These are phyloP conservation scores for Molossus molossus DNA, from an alignment of 2,797 vertebrate genomes.

Conservation along the genomic window DNA sequence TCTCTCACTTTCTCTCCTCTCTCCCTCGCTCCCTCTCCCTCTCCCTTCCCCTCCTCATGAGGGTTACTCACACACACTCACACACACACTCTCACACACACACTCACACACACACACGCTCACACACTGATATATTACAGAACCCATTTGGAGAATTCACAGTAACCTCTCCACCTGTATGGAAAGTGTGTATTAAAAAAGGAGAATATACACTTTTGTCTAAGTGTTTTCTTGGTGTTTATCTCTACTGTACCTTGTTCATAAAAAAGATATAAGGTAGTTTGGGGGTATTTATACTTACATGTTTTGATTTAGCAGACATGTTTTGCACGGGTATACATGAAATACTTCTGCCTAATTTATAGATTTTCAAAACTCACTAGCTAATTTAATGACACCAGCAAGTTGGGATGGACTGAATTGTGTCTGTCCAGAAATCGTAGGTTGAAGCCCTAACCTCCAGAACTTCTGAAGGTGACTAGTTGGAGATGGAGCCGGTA, in stretches of 20 bases:
- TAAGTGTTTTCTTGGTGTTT: neutral
- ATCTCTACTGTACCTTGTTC: neutral
- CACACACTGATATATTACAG: neutral
- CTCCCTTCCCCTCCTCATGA: neutral
- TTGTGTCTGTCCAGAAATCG: neutral
- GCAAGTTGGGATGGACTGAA: neutral
- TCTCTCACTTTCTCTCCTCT: neutral
- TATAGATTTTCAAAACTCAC: constrained; percentile 19
- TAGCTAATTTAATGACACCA: neutral
- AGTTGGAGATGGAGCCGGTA: constrained; percentile 34
- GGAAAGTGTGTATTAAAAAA: neutral
- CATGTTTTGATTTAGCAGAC: constrained; percentile 57
- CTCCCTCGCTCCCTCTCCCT: neutral
- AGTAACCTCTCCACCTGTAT: neutral
- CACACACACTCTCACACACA: neutral
- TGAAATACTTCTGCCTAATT: constrained; percentile 35
- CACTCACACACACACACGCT: neutral
- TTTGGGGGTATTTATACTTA: constrained; percentile 20
- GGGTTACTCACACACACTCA: neutral
- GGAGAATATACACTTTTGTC: neutral
- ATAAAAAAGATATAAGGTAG: constrained; percentile 44
- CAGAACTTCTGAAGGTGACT: constrained; percentile 22
- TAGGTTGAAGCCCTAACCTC: neutral
- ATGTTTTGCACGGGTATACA: neutral
- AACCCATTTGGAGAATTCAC: constrained; percentile 23